A percentile compares a stretch with the other conserved stretches of the same genome.
These are phyloP conservation scores for Asobara japonica DNA, from an alignment of 1,140 invertebrate species.

Conservation along the genomic window DNA sequence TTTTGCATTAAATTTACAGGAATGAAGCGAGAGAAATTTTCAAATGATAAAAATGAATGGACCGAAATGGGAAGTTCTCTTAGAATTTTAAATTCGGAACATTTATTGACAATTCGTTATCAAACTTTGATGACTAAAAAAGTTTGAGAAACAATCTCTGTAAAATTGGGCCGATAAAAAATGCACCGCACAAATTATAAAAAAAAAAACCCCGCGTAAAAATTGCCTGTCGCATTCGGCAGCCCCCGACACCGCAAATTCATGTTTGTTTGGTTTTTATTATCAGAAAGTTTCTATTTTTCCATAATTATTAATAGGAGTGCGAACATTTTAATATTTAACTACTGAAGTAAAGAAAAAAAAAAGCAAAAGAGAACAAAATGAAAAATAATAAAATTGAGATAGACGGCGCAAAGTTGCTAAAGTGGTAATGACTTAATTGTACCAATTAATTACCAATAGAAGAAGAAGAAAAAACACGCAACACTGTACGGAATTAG, in stretches of 20 bases:
- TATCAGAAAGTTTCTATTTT: conserved; percentile 68
- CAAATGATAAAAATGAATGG: too few relatives aligned
- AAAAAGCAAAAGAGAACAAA: conserved; percentile 22
- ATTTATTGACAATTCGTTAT: too few relatives aligned
- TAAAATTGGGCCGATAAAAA: too few relatives aligned
- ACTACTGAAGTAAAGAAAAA: conserved; percentile 39
- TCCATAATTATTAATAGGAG: conserved; percentile 63
- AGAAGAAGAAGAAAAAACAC: neutral
- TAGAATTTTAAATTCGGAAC: too few relatives aligned
- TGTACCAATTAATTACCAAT: neutral
- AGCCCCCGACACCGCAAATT: conserved; percentile 51
- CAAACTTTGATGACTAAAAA: too few relatives aligned
- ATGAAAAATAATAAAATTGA: conserved; percentile 36
- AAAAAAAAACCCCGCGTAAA: neutral
- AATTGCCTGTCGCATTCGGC: conserved; percentile 23
- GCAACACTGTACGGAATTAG: neutral
- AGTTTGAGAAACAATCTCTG: too few relatives aligned
- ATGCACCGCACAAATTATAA: neutral
- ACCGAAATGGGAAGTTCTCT: too few relatives aligned
- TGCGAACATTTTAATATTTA: conserved; percentile 55
- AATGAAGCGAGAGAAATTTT: too few relatives aligned
- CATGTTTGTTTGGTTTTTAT: conserved; percentile 66
- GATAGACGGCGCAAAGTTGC: neutral
- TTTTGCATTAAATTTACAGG: neutral
- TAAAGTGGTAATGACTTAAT: conserved; percentile 8